These are phyloP conservation scores for Mirza zaza DNA, from an alignment of 2,113 vertebrate genomes.

Conservation along the genomic window DNA sequence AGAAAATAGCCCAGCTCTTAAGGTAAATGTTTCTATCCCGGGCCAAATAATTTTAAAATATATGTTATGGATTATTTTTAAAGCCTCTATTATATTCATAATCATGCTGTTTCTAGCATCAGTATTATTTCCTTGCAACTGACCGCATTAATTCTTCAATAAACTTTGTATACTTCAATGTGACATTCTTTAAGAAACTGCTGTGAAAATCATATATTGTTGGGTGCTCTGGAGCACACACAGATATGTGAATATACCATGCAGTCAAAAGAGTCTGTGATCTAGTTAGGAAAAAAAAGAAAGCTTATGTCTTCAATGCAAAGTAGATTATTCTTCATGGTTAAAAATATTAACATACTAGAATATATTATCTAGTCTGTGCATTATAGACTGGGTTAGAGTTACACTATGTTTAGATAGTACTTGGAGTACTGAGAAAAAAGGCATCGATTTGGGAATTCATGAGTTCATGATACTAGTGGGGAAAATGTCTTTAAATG, in stretches of 20 bases:
- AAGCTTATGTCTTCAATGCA: neutral
- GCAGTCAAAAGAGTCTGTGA: neutral
- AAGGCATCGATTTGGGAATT: neutral
- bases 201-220: neutral
- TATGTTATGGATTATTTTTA: neutral
- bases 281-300: neutral
- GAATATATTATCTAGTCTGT: neutral
- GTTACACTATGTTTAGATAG: neutral
- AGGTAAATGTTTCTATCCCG: neutral
- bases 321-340: neutral
- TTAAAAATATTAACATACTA: neutral
- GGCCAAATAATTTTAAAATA: conserved; percentile 17
- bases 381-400: neutral
- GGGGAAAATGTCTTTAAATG: neutral
- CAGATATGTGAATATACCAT: neutral
- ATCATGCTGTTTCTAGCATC: neutral
- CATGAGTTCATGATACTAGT: neutral
- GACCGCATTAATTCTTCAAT: neutral
- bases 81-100: neutral
- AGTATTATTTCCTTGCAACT: conserved; percentile 1
- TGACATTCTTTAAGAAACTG: neutral
- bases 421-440: neutral
- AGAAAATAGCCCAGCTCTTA: neutral
- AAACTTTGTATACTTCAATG: neutral
- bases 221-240: neutral